These are phyloP conservation scores for Watsonalla binaria DNA, from an alignment of 2,888 invertebrate species.

Conservation along the genomic window DNA sequence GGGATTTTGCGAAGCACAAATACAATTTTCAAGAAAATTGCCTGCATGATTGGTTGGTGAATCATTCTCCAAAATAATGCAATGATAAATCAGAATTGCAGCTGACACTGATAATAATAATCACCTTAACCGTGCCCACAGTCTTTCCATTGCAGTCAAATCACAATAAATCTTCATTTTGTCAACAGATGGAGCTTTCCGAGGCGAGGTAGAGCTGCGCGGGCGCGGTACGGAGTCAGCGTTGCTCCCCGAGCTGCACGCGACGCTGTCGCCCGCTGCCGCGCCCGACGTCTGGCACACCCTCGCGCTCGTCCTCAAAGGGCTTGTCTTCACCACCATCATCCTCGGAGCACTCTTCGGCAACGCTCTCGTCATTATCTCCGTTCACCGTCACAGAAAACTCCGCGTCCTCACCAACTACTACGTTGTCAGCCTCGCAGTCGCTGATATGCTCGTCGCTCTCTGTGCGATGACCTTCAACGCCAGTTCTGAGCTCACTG, in stretches of 20 bases:
- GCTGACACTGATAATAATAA: too few relatives aligned
- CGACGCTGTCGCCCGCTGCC: conserved; percentile 71
- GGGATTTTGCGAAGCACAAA: too few relatives aligned
- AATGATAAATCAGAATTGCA: too few relatives aligned
- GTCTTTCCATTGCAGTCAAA: background rate
- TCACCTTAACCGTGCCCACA: too few relatives aligned
- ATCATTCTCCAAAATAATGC: too few relatives aligned
- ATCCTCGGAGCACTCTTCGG: conserved; percentile 94
- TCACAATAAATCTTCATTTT: conserved; percentile 9
- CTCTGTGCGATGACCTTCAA: conserved; percentile 95
- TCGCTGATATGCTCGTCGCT: conserved; percentile 96
- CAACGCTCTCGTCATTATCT: conserved; percentile 93
- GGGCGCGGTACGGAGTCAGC: conserved; percentile 75
- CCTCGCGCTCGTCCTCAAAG: conserved; percentile 83
- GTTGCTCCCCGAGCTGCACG: conserved; percentile 66
- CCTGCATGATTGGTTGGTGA: background rate
- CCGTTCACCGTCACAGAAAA: conserved; percentile 88
- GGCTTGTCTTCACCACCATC: conserved; percentile 89
- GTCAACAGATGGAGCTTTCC: conserved; percentile 59
- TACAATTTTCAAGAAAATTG: background rate
- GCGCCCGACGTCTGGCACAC: conserved; percentile 69
- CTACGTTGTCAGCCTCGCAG: conserved; percentile 96
- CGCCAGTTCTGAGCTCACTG: conserved; percentile 90
- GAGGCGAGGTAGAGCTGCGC: conserved; percentile 68
- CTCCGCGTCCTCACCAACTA: conserved; percentile 95